Conservation (phyloP, 1,140 invertebrate species). For the Pseudomyrmex flavicornis region DNA sequence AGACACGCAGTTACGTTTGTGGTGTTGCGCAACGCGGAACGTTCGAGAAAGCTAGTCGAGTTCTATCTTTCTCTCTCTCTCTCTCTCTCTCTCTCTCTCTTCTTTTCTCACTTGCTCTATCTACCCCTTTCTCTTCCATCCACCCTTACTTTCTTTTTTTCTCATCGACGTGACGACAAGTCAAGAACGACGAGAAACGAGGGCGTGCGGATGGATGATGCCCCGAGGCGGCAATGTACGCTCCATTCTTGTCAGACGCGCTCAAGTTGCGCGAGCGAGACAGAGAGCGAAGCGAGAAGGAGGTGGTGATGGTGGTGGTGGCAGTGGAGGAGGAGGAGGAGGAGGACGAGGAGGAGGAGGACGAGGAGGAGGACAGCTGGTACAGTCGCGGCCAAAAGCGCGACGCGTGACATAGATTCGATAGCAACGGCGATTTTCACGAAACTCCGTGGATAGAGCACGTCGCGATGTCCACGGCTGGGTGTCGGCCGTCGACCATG, state of each 20-base stretch:
- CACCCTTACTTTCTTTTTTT: too few relatives aligned
- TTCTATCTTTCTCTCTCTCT: too few relatives aligned
- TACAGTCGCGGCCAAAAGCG: conserved; percentile 78
- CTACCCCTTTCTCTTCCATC: too few relatives aligned
- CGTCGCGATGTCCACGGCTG: conserved; percentile 23
- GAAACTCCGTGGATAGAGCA: conserved; percentile 22
- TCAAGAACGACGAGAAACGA: not conserved
- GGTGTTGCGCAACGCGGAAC: conserved; percentile 63
- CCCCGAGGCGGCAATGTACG: not conserved
- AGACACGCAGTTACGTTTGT: conserved; percentile 67
- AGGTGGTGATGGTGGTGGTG: conserved; percentile 6
- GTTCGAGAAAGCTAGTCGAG: not conserved
- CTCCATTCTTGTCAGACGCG: not conserved
- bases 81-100: too few relatives aligned
- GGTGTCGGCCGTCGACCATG: not conserved
- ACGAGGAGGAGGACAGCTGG: conserved; percentile 56
- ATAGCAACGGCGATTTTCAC: conserved; percentile 56
- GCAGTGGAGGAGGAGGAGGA: conserved; percentile 13
- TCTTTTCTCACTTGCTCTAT: too few relatives aligned
- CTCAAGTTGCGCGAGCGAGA: not conserved
- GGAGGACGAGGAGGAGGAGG: conserved; percentile 7
- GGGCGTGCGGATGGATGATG: conserved; percentile 22
- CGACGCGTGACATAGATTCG: conserved; percentile 78
- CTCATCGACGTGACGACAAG: not conserved
- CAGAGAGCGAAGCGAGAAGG: not conserved